Evolutionary conservation across 2,888 invertebrate genomes (phyloP).

Genomic region (Caenorhabditis plicata): DNA sequence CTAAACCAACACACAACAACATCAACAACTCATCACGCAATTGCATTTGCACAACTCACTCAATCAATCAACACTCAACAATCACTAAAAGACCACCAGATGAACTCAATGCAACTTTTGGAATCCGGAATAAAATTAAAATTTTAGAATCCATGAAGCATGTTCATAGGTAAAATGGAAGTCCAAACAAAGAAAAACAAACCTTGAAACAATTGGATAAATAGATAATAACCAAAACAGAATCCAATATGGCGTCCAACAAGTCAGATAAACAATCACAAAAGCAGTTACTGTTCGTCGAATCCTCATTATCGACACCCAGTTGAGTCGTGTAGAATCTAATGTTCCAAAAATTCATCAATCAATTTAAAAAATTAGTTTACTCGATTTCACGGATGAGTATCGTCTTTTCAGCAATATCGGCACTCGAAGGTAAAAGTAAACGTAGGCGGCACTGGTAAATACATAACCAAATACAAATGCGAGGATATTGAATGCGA

Average conservation of each 20-base stretch:
- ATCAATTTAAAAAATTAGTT: neutral
- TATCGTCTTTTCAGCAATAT: slow-evolving; percentile 34
- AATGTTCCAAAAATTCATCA: slow-evolving; percentile 1
- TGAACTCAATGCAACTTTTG: too few species aligned
- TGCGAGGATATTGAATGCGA: slow-evolving; percentile 35
- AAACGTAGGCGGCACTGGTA: slow-evolving; percentile 42
- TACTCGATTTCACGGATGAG: slow-evolving; percentile 19
- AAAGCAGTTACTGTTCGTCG: slow-evolving; percentile 43
- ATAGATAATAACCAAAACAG: slow-evolving; percentile 41
- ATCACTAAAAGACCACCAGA: too few species aligned
- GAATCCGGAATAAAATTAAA: too few species aligned
- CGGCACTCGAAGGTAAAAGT: slow-evolving; percentile 44
- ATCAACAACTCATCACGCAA: too few species aligned
- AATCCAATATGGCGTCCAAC: slow-evolving; percentile 52
- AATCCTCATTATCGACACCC: slow-evolving; percentile 30
- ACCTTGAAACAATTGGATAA: slow-evolving; percentile 10
- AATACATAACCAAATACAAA: slow-evolving; percentile 43
- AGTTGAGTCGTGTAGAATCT: slow-evolving; percentile 28
- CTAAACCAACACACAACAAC: too few species aligned
- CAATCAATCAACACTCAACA: too few species aligned
- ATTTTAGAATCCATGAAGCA: too few species aligned
- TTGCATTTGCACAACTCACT: too few species aligned
- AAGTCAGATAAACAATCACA: slow-evolving; percentile 40
- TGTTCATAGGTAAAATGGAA: too few species aligned
- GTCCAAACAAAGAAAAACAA: too few species aligned